Evolutionary conservation across 2,113 vertebrate genomes (phyloP).

Genomic region (Platysteira castanea): DNA sequence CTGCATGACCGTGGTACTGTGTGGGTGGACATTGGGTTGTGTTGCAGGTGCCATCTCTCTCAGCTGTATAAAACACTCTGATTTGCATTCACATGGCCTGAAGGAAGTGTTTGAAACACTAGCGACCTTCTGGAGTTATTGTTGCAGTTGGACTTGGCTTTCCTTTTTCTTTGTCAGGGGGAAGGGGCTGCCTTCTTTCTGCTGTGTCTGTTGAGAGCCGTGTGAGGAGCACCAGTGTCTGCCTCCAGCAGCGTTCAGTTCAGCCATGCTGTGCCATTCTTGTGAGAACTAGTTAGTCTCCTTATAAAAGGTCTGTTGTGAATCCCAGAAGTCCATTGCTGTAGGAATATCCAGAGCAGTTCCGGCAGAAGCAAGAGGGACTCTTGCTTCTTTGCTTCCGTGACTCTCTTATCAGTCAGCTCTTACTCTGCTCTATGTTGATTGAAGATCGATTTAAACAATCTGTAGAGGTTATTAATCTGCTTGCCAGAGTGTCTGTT

Average conservation of each 20-base stretch:
- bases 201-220: neutral
- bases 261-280: neutral
- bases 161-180: neutral
- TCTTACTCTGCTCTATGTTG: neutral
- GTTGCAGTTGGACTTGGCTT: neutral
- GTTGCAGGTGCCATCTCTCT: neutral
- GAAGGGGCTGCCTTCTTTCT: neutral
- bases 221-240: neutral
- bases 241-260: neutral
- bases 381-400: neutral
- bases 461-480: neutral
- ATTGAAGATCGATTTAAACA: neutral
- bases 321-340: neutral
- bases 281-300: neutral
- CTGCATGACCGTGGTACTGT: fast-evolving
- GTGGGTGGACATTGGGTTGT: fast-evolving
- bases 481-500: neutral
- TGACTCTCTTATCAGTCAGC: neutral
- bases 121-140: neutral
- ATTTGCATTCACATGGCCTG: neutral
- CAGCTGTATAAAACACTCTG: neutral
- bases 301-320: neutral
- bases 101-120: neutral
- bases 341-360: neutral
- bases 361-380: neutral